Base-by-base conservation (phyloP, 2,113 vertebrate genomes). In the Ariopsis seemanni region DNA sequence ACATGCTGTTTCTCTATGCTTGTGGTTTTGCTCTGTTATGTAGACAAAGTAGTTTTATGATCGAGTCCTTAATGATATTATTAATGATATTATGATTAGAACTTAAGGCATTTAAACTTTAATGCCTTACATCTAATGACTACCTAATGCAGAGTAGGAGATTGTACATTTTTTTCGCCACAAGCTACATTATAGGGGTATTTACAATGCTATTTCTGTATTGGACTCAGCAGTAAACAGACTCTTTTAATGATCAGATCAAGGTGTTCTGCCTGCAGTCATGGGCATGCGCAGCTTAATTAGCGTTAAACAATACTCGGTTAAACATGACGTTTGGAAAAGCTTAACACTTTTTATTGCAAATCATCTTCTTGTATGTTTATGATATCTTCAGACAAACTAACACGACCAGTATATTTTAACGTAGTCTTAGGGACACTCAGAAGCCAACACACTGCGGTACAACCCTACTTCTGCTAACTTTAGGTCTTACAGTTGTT, bases 201-300 rank as follows among this genome's bases (percentile, higher is more conserved):
- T 86, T 87, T 75, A 82, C 50, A n/a, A 62, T 58, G 52, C 25
- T 82, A 17, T 81, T 87, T 58, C 57, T 67, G 17, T 58, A 78
- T 79, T 65, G 20, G 85, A 30, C 82, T 75, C 14, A 77, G n/a
- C 79, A 69, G 69, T 82, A 58, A 85, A 87, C 60, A 85, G 69
- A 75, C 83, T 79, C 86, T 82, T 34, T 85, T 34, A 20, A 72
- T 86, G 84, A 90, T 90, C 84, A 86, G 78, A 79, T 86, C 86
- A 90, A 90, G 89, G 86, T 90, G 84, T 90, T 86, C 50, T 57
- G 84, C 84, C 87, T 90, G 27, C 30, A 86, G 87, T 86, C 75
- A 58, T 81, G 67, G 60, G 55, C 48, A 62, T 71, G 53, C 60
- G 78, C 62, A 79, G 63, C 84, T 81, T 58, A 27, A 79, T 89